phyloP scores from a whole-genome alignment of 53 echinoderm and acorn worm species.

The Glandiceps talaboti region DNA sequence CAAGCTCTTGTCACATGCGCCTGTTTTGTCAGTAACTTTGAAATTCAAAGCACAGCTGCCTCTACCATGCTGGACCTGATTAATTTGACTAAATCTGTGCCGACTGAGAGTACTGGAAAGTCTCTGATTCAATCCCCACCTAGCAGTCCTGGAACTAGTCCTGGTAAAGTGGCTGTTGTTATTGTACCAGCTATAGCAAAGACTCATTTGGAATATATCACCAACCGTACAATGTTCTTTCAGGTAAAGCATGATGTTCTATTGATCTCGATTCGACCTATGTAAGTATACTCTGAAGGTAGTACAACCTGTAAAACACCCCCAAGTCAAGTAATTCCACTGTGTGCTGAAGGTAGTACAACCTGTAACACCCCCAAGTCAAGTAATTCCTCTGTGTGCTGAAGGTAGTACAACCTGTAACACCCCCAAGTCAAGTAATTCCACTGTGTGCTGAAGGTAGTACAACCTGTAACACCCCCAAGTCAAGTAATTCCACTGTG shows the following conservation, averaged over 20 bases:
- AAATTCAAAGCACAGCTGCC: conserved; percentile 70
- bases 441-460: too few relatives aligned
- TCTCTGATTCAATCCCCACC: conserved; percentile 87
- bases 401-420: too few relatives aligned
- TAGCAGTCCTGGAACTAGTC: conserved; percentile 62
- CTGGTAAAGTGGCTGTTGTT: conserved; percentile 79
- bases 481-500: too few relatives aligned
- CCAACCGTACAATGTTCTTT: conserved; percentile 76
- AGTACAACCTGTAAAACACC: too few relatives aligned
- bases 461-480: too few relatives aligned
- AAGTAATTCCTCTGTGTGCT: too few relatives aligned
- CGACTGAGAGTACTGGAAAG: conserved; percentile 28
- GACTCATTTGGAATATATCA: conserved; percentile 73
- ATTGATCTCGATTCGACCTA: too few relatives aligned
- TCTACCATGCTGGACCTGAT: conserved; percentile 86
- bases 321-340: too few relatives aligned
- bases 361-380: too few relatives aligned
- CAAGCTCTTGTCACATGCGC: conserved; percentile 65
- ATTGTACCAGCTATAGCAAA: conserved; percentile 86
- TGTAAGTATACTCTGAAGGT: too few relatives aligned
- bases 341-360: too few relatives aligned
- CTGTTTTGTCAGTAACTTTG: conserved; percentile 68
- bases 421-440: too few relatives aligned
- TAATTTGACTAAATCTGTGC: conserved; percentile 80
- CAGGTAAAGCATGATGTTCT: conserved; percentile 36